Evolutionary conservation across 1,140 invertebrate species (phyloP), one percentile per base, ranked within the genome.

Genomic region (Camponotus vicinus): DNA sequence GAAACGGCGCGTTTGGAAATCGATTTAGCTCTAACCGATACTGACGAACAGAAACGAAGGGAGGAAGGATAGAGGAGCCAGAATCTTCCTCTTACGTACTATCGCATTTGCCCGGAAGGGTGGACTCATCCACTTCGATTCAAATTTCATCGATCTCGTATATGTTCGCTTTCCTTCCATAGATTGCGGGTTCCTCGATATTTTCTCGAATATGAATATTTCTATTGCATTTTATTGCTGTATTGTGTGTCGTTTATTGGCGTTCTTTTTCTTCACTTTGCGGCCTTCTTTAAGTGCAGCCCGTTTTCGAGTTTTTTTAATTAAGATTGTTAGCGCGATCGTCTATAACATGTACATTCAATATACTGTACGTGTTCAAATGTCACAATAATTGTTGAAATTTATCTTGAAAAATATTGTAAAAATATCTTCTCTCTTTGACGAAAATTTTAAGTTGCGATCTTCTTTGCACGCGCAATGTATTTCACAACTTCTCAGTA

Each of bases 1-100:
- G 75, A 73, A 34, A 71, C 67, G 71, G 67, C 42, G 55, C 73
- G 57, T 88, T 89, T 55, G 75, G 61, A 69, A 79, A 86, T 88
- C 67, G 52, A 79, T 89, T 88, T 61, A 83, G 32, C 57, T 59
- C 69, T 61, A 61, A 75, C 69, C 40, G 57, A n/a, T 73, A 82
- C 27, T 21, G 57, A 42, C 64, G n/a, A 61, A 82, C 42, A 82
- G 49, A 32, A 40, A 8, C 55, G 32, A 40, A 49, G 18, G 6
- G 79, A 73, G n/a, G 34, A 6, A 37, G 7, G 37, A 18, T 4
- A 34, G 52, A 45, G 67, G 59, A n/a, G 40, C 27, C 15, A 34
- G 27, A 61, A 71, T 59, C 69, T 75, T 73, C 27, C 42, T 45
- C 52, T 32, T 71, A 73, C 32, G 18, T 61, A 32, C 66, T 71